Percentiles rank a stretch among this genome's conserved stretches.
Conservation (phyloP, 2,888 invertebrate species). For the Thera britannica region DNA sequence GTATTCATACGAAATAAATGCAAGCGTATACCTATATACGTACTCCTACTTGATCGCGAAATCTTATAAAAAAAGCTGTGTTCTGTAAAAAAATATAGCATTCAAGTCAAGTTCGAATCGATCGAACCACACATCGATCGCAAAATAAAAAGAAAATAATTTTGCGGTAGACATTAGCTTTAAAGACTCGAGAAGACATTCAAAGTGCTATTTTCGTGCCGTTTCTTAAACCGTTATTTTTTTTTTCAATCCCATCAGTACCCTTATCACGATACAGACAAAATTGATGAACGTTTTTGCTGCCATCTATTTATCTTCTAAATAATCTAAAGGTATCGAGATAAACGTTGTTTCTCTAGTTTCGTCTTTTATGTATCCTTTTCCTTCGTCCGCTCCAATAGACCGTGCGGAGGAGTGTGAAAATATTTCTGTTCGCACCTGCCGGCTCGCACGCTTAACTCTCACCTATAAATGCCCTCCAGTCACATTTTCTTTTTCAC, state of each 20-base stretch:
- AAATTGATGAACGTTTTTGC: conserved; percentile 51
- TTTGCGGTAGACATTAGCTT: conserved; percentile 11
- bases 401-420: conserved; percentile 40
- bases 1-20: too few species aligned
- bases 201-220: conserved; percentile 31
- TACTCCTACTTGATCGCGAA: too few species aligned
- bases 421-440: conserved; percentile 67
- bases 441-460: conserved; percentile 65
- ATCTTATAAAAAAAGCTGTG: too few species aligned
- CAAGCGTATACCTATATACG: too few species aligned
- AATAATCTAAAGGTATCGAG: conserved; percentile 36
- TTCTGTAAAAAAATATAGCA: too few species aligned
- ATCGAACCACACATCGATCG: background rate
- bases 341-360: conserved; percentile 43
- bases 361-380: conserved; percentile 58
- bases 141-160: conserved; percentile 7
- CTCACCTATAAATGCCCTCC: conserved; percentile 63
- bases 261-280: conserved; percentile 43
- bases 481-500: conserved; percentile 65
- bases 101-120: too few species aligned
- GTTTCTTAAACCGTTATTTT: conserved; percentile 33
- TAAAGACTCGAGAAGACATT: conserved; percentile 31
- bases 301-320: conserved; percentile 48
- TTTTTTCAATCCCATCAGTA: conserved; percentile 30
- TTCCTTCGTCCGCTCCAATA: conserved; percentile 46